These are phyloP conservation scores for Alloplasta piceator DNA, from an alignment of 2,888 invertebrate species.

Conservation along the genomic window DNA sequence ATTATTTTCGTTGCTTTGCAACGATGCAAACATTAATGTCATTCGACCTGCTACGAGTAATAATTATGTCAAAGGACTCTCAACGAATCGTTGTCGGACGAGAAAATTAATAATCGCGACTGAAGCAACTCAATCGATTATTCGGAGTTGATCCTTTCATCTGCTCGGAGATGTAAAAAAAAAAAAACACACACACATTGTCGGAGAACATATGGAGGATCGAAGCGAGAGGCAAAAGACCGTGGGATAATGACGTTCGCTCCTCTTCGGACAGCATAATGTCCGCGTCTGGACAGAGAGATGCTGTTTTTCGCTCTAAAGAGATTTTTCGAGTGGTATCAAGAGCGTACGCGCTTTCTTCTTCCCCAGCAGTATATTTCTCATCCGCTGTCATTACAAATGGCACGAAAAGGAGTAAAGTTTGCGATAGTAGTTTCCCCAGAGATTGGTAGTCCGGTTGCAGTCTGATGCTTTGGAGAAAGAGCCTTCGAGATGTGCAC, in stretches of 20 bases:
- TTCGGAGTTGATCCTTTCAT: too few relatives aligned
- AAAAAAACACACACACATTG: too few relatives aligned
- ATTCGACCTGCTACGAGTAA: too few relatives aligned
- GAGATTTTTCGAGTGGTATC: conserved; percentile 76
- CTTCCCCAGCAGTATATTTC: background rate
- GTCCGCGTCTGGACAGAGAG: conserved; percentile 31
- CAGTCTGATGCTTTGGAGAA: background rate
- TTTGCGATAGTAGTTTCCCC: background rate
- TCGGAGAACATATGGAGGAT: background rate
- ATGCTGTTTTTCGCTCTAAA: conserved; percentile 74
- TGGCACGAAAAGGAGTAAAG: conserved; percentile 6
- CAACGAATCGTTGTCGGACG: too few relatives aligned
- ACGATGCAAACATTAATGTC: too few relatives aligned
- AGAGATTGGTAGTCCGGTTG: conserved; percentile 29
- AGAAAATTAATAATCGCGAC: too few relatives aligned
- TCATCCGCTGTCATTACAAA: background rate
- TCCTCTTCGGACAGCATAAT: conserved; percentile 31
- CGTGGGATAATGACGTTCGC: conserved; percentile 54
- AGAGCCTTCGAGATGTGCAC: background rate
- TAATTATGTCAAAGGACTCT: too few relatives aligned
- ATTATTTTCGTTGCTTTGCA: too few relatives aligned
- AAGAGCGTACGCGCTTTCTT: conserved; percentile 71
- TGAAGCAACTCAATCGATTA: too few relatives aligned
- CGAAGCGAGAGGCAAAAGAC: conserved; percentile 14
- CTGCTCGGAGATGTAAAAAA: too few relatives aligned